Evolutionary conservation across 2,797 vertebrate species (phyloP).

Genomic region (Gymnoscopelus microlampas): DNA sequence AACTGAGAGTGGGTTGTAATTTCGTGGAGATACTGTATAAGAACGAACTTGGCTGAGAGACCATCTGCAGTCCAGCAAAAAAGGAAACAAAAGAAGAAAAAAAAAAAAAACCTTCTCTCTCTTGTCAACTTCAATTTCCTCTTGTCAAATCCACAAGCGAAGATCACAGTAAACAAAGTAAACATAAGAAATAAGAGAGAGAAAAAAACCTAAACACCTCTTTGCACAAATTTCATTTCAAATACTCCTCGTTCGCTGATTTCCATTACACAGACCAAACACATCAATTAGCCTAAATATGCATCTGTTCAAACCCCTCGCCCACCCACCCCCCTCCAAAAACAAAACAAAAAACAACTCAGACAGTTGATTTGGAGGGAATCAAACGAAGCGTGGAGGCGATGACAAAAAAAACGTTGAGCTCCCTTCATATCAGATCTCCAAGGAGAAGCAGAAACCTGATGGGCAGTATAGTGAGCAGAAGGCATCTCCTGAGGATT

Average conservation of each 20-base stretch:
- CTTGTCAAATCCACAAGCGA: slow-evolving; percentile 72
- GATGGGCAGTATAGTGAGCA: slow-evolving; percentile 79
- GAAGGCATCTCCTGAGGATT: slow-evolving; percentile 81
- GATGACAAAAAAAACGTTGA: slow-evolving; percentile 55
- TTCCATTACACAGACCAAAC: slow-evolving; percentile 69
- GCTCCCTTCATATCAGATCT: slow-evolving; percentile 77
- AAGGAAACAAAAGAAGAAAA: slow-evolving; percentile 21
- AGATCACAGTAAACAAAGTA: slow-evolving; percentile 63
- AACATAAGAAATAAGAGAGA: slow-evolving; percentile 37
- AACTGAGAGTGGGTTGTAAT: neutral
- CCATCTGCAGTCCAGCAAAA: slow-evolving; percentile 19
- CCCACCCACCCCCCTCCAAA: no score
- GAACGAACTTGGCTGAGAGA: no score
- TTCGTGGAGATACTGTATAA: slow-evolving; percentile 13
- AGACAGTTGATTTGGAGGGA: slow-evolving; percentile 56
- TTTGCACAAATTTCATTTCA: slow-evolving; percentile 61
- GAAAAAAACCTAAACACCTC: slow-evolving; percentile 49
- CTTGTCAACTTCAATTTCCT: slow-evolving; percentile 67
- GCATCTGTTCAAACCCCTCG: slow-evolving; percentile 16
- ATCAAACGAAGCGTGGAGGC: slow-evolving; percentile 64
- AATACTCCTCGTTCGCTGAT: slow-evolving; percentile 64
- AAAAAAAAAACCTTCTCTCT: slow-evolving; percentile 36
- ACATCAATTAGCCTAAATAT: slow-evolving; percentile 68
- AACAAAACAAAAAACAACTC: slow-evolving; percentile 22
- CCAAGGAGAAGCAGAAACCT: slow-evolving; percentile 76